Evolutionary conservation across 2,888 invertebrate species (phyloP).

Genomic region (Zaprionus bogoriensis): DNA sequence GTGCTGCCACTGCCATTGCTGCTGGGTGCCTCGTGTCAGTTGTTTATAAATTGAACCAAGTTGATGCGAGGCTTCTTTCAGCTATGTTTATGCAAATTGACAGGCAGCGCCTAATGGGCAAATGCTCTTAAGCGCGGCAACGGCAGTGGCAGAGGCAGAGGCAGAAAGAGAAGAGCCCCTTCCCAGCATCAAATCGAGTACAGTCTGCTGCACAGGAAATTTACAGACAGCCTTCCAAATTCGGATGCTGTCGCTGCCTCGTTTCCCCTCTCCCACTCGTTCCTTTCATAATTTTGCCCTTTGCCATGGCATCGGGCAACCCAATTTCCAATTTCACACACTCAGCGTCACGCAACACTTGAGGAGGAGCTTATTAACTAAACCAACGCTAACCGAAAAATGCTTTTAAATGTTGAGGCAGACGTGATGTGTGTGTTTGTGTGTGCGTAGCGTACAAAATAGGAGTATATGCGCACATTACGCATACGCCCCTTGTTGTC

Average conservation of each 20-base stretch:
- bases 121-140: conserved; percentile 42
- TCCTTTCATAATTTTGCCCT: neutral
- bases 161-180: no score
- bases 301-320: conserved; percentile 21
- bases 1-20: neutral
- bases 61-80: conserved; percentile 21
- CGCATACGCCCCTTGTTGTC: conserved; percentile 35
- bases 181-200: conserved; percentile 7
- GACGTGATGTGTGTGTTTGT: conserved; percentile 30
- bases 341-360: conserved; percentile 37
- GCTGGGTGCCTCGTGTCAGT: conserved; percentile 25
- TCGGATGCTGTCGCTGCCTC: conserved; percentile 22
- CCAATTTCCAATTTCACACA: conserved; percentile 43
- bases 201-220: conserved; percentile 35
- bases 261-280: neutral
- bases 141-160: no score
- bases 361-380: conserved; percentile 45
- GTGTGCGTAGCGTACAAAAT: no score
- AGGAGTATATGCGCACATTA: no score
- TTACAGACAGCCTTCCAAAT: conserved; percentile 24
- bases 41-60: conserved; percentile 49
- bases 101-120: conserved; percentile 42
- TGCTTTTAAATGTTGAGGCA: conserved; percentile 49
- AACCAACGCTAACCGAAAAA: conserved; percentile 43
- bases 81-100: conserved; percentile 52